These are phyloP conservation scores for Neosilurus hyrtlii DNA, from an alignment of 2,797 vertebrate genomes.

Conservation along the genomic window DNA sequence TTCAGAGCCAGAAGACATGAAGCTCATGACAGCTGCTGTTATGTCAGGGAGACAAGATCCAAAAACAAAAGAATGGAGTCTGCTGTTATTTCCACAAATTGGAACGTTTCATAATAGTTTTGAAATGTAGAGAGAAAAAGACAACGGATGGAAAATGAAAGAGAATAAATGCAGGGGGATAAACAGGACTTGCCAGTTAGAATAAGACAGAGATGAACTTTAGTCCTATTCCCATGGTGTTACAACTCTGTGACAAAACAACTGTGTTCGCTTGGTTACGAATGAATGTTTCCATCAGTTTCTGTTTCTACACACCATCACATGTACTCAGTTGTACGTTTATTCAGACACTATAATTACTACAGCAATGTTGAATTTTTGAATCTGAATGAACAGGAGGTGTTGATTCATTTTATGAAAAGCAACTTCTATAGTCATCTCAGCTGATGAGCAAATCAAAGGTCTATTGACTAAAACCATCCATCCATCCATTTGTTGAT, in stretches of 20 bases:
- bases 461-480: neutral
- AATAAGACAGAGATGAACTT: constrained; percentile 1
- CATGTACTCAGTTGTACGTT: neutral
- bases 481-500: too few species aligned
- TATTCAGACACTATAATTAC: neutral
- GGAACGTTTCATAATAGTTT: constrained; percentile 44
- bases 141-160: constrained; percentile 28
- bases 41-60: constrained; percentile 64
- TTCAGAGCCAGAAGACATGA: constrained; percentile 57
- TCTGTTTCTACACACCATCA: neutral
- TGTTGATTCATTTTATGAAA: neutral
- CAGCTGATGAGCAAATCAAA: neutral
- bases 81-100: constrained; percentile 49
- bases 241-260: neutral
- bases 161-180: constrained; percentile 14
- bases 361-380: neutral
- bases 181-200: constrained; percentile 28
- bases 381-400: neutral
- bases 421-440: neutral
- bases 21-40: constrained; percentile 72
- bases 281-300: neutral
- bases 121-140: constrained; percentile 45
- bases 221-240: neutral
- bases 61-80: constrained; percentile 62
- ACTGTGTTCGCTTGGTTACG: neutral